A percentile compares a stretch with the other conserved stretches of the same genome.
These are phyloP conservation scores for Otolemur garnettii DNA, from an alignment of 2,113 vertebrate species.

Conservation along the genomic window DNA sequence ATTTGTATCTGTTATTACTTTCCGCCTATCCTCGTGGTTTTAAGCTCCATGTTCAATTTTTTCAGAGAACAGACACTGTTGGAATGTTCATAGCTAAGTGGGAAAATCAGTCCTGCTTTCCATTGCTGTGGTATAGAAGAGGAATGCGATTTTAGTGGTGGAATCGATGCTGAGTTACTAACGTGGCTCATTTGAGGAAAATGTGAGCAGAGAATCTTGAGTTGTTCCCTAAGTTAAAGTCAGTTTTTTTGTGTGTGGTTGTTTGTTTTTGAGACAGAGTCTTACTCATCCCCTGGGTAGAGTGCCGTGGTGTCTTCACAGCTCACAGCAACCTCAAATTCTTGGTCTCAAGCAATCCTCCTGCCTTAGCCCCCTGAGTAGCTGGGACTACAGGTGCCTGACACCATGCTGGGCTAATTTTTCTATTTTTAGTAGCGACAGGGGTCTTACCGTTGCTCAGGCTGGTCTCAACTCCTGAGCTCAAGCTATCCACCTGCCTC, in stretches of 20 bases:
- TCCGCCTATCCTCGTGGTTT: neutral
- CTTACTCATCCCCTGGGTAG: no score
- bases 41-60: conserved; percentile 29
- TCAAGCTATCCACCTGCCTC: no score
- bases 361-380: no score
- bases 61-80: neutral
- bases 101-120: neutral
- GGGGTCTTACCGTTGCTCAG: no score
- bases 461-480: no score
- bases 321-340: no score
- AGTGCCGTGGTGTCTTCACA: no score
- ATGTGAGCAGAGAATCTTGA: neutral
- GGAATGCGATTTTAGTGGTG: neutral
- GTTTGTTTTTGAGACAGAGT: no score
- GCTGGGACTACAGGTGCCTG: no score
- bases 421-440: no score
- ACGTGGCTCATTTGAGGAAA: neutral
- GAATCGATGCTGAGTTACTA: neutral
- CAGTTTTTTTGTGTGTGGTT: neutral
- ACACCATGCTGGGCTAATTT: no score
- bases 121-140: neutral
- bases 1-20: neutral
- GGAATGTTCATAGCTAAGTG: neutral
- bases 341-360: no score
- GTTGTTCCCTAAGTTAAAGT: conserved; percentile 14